Percentiles rank a stretch among this genome's conserved stretches.
phyloP scores from a whole-genome alignment of 2,888 invertebrate genomes.

The Physocephala rufipes region DNA sequence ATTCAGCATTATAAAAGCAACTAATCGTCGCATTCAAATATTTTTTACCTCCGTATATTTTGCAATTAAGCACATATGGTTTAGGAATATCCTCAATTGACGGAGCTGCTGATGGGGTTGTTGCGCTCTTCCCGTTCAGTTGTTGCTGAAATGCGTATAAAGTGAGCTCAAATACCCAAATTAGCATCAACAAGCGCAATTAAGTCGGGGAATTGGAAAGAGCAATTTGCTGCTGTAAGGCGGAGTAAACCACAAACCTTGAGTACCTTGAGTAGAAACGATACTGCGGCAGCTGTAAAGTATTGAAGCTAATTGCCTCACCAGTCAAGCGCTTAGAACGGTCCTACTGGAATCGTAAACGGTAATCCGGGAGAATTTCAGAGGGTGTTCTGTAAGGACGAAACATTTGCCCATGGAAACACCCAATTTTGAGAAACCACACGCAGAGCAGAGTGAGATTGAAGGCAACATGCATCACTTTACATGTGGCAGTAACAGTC shows the following conservation, averaged over 20 bases:
- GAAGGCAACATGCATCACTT: constrained; percentile 8
- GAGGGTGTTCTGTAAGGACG: background rate
- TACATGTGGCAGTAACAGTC: constrained; percentile 5
- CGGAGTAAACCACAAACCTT: background rate
- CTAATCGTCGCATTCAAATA: too few species aligned
- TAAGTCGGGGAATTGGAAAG: constrained; percentile 41
- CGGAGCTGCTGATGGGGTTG: too few species aligned
- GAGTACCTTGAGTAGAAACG: background rate
- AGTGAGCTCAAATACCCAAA: constrained; percentile 40
- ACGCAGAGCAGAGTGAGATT: background rate
- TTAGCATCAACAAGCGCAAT: constrained; percentile 40
- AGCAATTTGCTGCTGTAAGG: background rate
- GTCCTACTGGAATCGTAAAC: too few species aligned
- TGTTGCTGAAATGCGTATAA: constrained; percentile 4
- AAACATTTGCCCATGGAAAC: constrained; percentile 14
- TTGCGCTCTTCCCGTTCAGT: too few species aligned
- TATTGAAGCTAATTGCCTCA: constrained; percentile 5
- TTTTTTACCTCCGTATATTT: too few species aligned
- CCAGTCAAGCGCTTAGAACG: background rate
- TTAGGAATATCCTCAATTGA: too few species aligned
- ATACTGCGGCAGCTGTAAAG: background rate
- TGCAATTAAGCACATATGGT: too few species aligned
- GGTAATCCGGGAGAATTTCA: too few species aligned
- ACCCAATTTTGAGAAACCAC: constrained; percentile 1
- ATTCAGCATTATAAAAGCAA: too few species aligned